Base-by-base conservation (phyloP, 2,797 vertebrate genomes). In the Fistularia commersonii region DNA sequence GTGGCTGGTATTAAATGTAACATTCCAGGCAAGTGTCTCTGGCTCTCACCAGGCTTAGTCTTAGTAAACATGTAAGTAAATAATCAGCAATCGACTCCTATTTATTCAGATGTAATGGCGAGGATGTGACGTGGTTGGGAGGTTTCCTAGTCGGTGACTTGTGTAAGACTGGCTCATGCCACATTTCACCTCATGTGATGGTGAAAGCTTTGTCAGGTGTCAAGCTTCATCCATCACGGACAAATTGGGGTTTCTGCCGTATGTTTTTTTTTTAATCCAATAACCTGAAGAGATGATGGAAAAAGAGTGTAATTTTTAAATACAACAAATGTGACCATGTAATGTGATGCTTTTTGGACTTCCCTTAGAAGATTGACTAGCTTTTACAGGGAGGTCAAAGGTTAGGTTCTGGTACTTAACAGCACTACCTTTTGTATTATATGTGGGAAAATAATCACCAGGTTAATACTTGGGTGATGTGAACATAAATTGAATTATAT, bases 1-100 rank as follows among this genome's bases (percentile, higher is more conserved):
- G 33, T 60, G 1, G 23, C 23, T 23, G 23, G 23, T 4, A 32
- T 51, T 58, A 72, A 74, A 41, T 35, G 55, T 14, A 32, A 36
- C 32, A n/a, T 76, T 76, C 39, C 55, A 51, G 47, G 66, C 64
- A 57, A 81, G 81, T 68, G 57, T 77, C 63, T 72, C 64, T 69
- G 68, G 69, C 71, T 72, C 50, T 45, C 33, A 34, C 68, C 14
- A 11, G 6, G 15, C 72, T 63, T 23, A 23, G 23, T 2, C 76
- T 82, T 64, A 13, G 69, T 39, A 80, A 85, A 84, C 83, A 77
- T 81, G 82, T 80, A 81, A 75, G 79, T 64, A 85, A 87, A 86
- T 77, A 84, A 82, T 83, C 69, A 51, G 62, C 80, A 70, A 77
- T 85, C 69, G 40, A 11, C 75, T 64, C 42, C 45, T 85, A 56